Percentiles rank a stretch among this genome's conserved stretches.
Conservation (phyloP, 2,113 vertebrate genomes). For the Dissostichus mawsoni region DNA sequence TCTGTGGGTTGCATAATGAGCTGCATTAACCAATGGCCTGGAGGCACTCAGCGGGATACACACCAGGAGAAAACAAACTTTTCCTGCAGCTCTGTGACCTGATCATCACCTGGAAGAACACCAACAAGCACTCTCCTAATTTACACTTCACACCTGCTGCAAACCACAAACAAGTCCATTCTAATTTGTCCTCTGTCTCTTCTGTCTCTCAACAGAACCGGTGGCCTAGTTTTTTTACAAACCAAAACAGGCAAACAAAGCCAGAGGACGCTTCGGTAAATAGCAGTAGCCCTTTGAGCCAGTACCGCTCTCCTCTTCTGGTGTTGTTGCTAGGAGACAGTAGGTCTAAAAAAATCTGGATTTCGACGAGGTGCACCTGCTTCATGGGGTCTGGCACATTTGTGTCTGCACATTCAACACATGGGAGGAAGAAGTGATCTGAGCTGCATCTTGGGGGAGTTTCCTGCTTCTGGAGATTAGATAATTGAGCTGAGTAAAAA, state of each 20-base stretch:
- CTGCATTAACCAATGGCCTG: slow-evolving; percentile 36
- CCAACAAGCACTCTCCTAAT: not conserved
- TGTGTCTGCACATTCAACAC: slow-evolving; percentile 50
- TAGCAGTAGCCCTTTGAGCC: slow-evolving; percentile 59
- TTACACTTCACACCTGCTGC: slow-evolving; percentile 39
- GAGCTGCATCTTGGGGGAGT: slow-evolving; percentile 38
- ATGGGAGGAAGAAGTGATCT: slow-evolving; percentile 35
- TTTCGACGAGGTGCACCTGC: slow-evolving; percentile 70
- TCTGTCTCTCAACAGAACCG: slow-evolving; percentile 28
- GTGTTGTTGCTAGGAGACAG: slow-evolving; percentile 84
- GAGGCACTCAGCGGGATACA: slow-evolving; percentile 32
- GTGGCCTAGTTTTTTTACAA: slow-evolving; percentile 62
- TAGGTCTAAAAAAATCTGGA: slow-evolving; percentile 67
- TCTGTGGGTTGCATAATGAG: slow-evolving; percentile 43
- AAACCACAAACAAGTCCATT: slow-evolving; percentile 4
- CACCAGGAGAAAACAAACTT: slow-evolving; percentile 20
- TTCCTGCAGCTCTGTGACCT: slow-evolving; percentile 59
- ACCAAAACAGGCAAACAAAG: slow-evolving; percentile 70
- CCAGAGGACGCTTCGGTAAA: slow-evolving; percentile 67
- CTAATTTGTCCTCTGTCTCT: slow-evolving; percentile 19
- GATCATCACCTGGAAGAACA: slow-evolving; percentile 37
- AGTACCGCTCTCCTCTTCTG: slow-evolving; percentile 59
- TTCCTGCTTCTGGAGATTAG: slow-evolving; percentile 35
- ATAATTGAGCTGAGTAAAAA: slow-evolving; percentile 30
- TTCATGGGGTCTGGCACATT: slow-evolving; percentile 54